Evolutionary conservation across 1,140 invertebrate genomes (phyloP).

Genomic region (Dolichoris vasculosae): DNA sequence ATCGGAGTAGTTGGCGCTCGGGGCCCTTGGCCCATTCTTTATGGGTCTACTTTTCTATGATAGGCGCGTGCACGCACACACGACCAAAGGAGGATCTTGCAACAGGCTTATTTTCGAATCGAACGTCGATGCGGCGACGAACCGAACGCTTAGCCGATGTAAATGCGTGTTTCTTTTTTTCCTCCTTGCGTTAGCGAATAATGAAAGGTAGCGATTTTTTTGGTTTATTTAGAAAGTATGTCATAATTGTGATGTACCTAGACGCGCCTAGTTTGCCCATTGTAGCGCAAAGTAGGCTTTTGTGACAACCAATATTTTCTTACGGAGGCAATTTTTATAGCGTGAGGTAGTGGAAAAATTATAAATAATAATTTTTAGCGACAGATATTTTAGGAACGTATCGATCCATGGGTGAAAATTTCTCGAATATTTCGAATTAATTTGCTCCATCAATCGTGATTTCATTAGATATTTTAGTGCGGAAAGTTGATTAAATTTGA

Average conservation of each 20-base stretch:
- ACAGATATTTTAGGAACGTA: background rate
- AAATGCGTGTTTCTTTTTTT: background rate
- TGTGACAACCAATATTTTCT: no score
- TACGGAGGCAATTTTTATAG: background rate
- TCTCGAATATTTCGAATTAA: background rate
- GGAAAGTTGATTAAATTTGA: background rate
- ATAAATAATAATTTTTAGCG: background rate
- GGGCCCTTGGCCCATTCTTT: conserved; percentile 26
- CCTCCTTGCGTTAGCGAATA: background rate
- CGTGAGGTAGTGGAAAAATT: background rate
- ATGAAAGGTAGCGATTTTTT: conserved; percentile 10
- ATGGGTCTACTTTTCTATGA: conserved; percentile 14
- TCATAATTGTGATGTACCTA: background rate
- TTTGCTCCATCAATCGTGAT: background rate
- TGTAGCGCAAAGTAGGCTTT: background rate
- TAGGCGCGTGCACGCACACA: background rate
- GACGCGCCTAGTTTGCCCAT: background rate
- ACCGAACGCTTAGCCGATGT: background rate
- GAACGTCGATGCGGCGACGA: background rate
- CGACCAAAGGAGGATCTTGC: background rate
- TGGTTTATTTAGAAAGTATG: conserved; percentile 38
- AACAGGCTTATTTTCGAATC: background rate
- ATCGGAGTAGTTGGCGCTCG: background rate
- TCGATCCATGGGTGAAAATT: background rate
- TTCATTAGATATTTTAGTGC: background rate